These are phyloP conservation scores for Yponomeuta malinellus DNA, from an alignment of 2,888 invertebrate species.

Conservation along the genomic window DNA sequence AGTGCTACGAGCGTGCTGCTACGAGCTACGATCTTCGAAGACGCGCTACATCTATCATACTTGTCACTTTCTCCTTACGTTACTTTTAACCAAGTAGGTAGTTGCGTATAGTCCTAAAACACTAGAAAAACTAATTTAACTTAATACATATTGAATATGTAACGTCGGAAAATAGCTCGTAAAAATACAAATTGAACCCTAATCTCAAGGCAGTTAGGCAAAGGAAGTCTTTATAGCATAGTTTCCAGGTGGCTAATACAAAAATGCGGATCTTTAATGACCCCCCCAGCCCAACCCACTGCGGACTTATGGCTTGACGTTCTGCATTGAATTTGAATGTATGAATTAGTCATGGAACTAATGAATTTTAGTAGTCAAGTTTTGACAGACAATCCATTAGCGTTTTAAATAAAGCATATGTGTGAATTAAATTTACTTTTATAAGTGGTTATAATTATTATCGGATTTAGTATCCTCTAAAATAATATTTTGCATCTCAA, in stretches of 20 bases:
- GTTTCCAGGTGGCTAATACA: constrained; percentile 34
- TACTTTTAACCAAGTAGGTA: not conserved
- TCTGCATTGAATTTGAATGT: not conserved
- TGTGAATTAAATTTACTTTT: too few relatives aligned
- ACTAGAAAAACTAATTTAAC: too few relatives aligned
- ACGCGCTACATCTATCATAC: not conserved
- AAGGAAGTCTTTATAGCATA: not conserved
- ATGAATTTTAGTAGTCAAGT: not conserved
- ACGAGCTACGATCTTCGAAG: not conserved
- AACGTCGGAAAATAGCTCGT: not conserved
- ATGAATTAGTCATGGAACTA: not conserved
- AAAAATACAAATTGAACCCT: not conserved
- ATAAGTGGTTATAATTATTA: too few relatives aligned
- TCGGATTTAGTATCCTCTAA: too few relatives aligned
- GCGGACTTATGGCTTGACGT: not conserved
- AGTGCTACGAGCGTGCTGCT: not conserved
- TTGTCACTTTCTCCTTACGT: not conserved
- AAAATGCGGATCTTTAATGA: constrained; percentile 57
- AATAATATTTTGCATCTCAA: too few relatives aligned
- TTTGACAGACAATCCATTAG: too few relatives aligned
- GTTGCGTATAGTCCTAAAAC: too few relatives aligned
- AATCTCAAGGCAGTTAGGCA: not conserved
- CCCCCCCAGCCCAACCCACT: constrained; percentile 38
- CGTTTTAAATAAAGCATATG: too few relatives aligned
- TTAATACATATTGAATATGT: not conserved